Evolutionary conservation across 2,797 vertebrate species (phyloP).

Genomic region (Pangasius mekongensis): DNA sequence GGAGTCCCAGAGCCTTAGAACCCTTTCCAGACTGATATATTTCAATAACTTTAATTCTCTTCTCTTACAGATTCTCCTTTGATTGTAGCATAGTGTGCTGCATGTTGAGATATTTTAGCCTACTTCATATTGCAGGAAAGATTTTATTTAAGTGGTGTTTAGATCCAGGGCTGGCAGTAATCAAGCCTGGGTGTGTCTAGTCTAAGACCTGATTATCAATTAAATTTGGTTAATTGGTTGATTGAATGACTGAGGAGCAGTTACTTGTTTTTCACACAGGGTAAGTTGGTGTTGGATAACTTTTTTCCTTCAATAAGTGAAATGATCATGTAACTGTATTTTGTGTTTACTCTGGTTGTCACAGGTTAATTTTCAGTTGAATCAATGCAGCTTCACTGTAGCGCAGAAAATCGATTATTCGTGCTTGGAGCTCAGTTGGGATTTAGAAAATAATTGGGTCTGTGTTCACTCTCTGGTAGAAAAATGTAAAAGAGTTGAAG

Average conservation of each 20-base stretch:
- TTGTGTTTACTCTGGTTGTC: not conserved
- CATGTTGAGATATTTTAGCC: not conserved
- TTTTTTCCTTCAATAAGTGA: not conserved
- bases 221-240: not conserved
- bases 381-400: not conserved
- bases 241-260: not conserved
- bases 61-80: not conserved
- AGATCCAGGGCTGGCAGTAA: not conserved
- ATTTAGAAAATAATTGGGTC: not conserved
- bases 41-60: not conserved
- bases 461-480: not conserved
- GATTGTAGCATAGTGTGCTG: not conserved
- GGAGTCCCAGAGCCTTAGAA: not conserved
- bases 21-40: not conserved
- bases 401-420: slow-evolving; percentile 4
- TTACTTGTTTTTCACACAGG: not conserved
- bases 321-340: not conserved
- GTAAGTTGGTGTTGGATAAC: not conserved
- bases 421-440: too few relatives aligned
- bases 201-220: not conserved
- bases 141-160: not conserved
- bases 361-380: not conserved
- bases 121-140: not conserved
- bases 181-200: not conserved
- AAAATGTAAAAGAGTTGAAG: not conserved